Evolutionary conservation across 2,797 vertebrate genomes (phyloP).

Genomic region (Pantherophis alleghaniensis): DNA sequence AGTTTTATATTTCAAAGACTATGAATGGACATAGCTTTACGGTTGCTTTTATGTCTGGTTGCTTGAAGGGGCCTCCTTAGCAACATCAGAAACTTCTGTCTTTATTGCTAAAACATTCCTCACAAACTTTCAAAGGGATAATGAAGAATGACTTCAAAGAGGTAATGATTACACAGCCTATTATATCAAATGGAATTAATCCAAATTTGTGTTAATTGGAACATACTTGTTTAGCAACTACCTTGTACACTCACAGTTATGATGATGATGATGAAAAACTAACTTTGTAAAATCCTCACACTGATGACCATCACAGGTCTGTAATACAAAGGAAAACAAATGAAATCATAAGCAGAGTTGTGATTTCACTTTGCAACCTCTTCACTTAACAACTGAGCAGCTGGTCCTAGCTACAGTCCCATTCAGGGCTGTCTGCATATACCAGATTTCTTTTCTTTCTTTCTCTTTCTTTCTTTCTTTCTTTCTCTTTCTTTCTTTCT

Average conservation of each 20-base stretch:
- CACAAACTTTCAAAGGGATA: slow-evolving; percentile 38
- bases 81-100: slow-evolving; percentile 49
- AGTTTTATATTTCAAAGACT: slow-evolving; percentile 74
- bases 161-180: slow-evolving; percentile 3
- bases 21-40: slow-evolving; percentile 68
- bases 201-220: slow-evolving; percentile 24
- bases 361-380: not conserved
- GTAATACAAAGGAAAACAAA: not conserved
- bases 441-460: slow-evolving; percentile 20
- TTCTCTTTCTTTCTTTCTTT: not conserved
- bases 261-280: not conserved
- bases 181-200: slow-evolving; percentile 46
- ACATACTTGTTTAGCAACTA: not conserved
- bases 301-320: not conserved
- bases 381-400: not conserved
- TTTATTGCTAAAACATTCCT: slow-evolving; percentile 44
- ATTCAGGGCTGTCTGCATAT: slow-evolving; percentile 39
- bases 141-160: slow-evolving; percentile 14
- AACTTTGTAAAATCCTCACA: not conserved
- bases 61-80: slow-evolving; percentile 70
- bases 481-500: not conserved
- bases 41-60: slow-evolving; percentile 64
- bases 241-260: not conserved
- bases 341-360: not conserved
- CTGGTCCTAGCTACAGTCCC: no score